Conservation (phyloP, 2,113 vertebrate genomes). For the Ophiodon elongatus region DNA sequence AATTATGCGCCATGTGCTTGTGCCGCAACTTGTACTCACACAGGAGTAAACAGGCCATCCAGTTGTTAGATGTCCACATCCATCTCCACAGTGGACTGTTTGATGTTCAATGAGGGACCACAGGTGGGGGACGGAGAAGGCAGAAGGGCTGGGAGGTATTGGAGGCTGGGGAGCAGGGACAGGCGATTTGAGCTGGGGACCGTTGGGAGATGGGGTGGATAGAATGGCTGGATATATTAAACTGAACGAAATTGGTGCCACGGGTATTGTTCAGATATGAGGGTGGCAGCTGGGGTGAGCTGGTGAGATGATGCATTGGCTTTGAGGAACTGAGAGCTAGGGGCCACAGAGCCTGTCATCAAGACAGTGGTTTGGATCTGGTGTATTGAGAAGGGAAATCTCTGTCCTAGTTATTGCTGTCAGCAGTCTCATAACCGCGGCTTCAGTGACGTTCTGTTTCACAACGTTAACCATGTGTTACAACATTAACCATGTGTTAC, state of each 20-base stretch:
- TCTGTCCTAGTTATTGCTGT: not conserved
- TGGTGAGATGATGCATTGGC: slow-evolving; percentile 20
- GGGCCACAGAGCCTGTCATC: too few species aligned
- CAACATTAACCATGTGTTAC: too few species aligned
- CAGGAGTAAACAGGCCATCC: slow-evolving; percentile 59
- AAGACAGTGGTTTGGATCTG: not conserved
- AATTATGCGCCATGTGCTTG: slow-evolving; percentile 56
- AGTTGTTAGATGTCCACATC: slow-evolving; percentile 71
- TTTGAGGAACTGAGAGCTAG: not conserved
- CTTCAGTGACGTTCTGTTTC: too few species aligned
- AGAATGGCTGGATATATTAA: slow-evolving; percentile 55
- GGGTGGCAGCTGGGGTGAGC: slow-evolving; percentile 1
- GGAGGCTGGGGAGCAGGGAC: slow-evolving; percentile 42
- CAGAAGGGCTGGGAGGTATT: slow-evolving; percentile 53
- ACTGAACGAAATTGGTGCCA: slow-evolving; percentile 42
- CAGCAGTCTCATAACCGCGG: too few species aligned
- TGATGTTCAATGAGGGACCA: slow-evolving; percentile 67
- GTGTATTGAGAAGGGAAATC: not conserved
- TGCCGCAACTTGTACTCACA: slow-evolving; percentile 45
- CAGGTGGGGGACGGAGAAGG: slow-evolving; percentile 23
- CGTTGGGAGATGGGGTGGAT: not conserved
- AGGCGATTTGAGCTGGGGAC: slow-evolving; percentile 22
- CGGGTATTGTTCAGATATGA: slow-evolving; percentile 58
- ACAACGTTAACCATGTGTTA: not conserved
- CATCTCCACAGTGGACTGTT: slow-evolving; percentile 58